phyloP scores from a whole-genome alignment of 2,113 vertebrate genomes.

The Mungos mungo region DNA sequence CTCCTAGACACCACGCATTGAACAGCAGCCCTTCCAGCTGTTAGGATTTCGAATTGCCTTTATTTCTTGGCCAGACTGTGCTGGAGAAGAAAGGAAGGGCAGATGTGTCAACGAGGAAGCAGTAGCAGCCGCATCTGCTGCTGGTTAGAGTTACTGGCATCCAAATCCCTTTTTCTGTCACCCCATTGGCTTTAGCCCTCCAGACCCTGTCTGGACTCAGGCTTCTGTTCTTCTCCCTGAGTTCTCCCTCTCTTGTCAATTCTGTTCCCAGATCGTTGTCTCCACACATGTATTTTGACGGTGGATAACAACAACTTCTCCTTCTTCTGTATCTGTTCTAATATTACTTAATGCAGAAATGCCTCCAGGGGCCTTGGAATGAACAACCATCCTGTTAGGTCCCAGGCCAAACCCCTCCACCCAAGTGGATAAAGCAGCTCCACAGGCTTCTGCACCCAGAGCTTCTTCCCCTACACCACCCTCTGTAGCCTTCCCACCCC shows the following conservation, averaged over 20 bases:
- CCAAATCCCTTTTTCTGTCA: not conserved
- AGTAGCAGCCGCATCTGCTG: constrained; percentile 23
- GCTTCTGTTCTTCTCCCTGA: not conserved
- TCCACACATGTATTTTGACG: constrained; percentile 21
- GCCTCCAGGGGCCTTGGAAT: constrained; percentile 80
- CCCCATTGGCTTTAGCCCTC: constrained; percentile 19
- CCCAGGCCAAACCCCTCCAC: constrained; percentile 79
- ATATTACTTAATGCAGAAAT: constrained; percentile 65
- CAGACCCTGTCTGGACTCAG: not conserved
- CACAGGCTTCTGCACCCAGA: constrained; percentile 62
- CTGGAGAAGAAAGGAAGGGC: not conserved
- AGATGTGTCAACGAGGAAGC: not conserved
- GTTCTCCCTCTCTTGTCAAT: not conserved
- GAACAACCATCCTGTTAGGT: constrained; percentile 71
- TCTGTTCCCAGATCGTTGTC: constrained; percentile 24
- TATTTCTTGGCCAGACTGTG: constrained; percentile 30
- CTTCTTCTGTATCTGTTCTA: constrained; percentile 46
- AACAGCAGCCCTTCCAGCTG: not conserved
- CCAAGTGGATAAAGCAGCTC: constrained; percentile 77
- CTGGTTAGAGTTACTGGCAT: not conserved
- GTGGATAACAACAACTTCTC: not conserved
- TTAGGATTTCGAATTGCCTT: not conserved
- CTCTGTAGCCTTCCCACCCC: not conserved
- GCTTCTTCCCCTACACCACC: not conserved
- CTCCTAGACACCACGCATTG: not conserved